phyloP scores from a whole-genome alignment of 2,797 vertebrate genomes.

The Chiroxiphia lanceolata region DNA sequence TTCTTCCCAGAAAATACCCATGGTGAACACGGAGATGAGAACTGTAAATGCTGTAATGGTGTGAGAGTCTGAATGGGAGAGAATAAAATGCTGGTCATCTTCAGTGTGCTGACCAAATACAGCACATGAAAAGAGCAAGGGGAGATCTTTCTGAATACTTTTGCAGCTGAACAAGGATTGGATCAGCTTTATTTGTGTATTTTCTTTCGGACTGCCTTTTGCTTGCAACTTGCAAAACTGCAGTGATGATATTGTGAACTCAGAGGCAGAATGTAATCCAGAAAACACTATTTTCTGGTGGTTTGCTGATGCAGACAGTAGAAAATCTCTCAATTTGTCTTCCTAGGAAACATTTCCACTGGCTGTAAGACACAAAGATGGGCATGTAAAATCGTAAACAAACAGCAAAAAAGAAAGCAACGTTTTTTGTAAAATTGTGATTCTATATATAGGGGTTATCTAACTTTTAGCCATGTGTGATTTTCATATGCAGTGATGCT shows the following conservation, averaged over 20 bases:
- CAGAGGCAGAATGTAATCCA: neutral
- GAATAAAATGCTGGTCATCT: neutral
- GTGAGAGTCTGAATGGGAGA: neutral
- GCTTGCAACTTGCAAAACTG: neutral
- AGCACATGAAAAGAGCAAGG: neutral
- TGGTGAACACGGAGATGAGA: neutral
- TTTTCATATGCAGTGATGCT: fast-evolving
- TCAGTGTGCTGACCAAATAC: neutral
- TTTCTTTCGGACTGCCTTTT: neutral
- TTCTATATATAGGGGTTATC: neutral
- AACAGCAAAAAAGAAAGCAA: too few relatives aligned
- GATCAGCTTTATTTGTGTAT: neutral
- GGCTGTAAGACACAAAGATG: neutral
- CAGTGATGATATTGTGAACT: neutral
- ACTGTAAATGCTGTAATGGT: neutral
- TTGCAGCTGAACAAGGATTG: neutral
- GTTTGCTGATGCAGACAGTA: neutral
- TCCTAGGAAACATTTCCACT: neutral
- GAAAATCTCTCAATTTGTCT: neutral
- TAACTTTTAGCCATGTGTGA: neutral
- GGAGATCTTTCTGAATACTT: neutral
- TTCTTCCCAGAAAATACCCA: neutral
- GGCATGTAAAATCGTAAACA: neutral
- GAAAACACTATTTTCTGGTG: neutral
- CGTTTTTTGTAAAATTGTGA: neutral